Evolutionary conservation across 2,797 vertebrate genomes (phyloP).

Genomic region (Melanotaenia nigrans): DNA sequence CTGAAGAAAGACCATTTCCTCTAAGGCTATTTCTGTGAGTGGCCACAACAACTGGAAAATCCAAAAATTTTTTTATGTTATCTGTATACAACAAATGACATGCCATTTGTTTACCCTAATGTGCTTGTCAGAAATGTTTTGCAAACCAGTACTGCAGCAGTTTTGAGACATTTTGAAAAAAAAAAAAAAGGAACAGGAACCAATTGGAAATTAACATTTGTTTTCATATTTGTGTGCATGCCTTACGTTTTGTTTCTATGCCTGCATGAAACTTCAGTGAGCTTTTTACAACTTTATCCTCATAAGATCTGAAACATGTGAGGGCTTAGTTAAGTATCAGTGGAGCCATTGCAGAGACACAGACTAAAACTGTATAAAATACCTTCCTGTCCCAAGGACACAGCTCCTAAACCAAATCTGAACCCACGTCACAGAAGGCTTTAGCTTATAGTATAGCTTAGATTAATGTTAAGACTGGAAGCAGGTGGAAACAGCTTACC

Average conservation of each 20-base stretch:
- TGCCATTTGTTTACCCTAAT: conserved; percentile 24
- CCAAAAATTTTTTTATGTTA: conserved; percentile 8
- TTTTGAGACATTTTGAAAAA: not conserved
- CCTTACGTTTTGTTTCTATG: not conserved
- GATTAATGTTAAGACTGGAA: conserved; percentile 31
- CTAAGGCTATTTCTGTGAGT: conserved; percentile 16
- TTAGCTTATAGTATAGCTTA: conserved; percentile 17
- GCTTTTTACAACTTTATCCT: too few species aligned
- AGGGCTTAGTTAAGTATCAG: not conserved
- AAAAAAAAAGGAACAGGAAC: conserved; percentile 8
- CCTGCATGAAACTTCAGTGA: not conserved
- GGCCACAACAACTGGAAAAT: conserved; percentile 17
- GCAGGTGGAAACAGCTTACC: conserved; percentile 1
- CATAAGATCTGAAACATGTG: not conserved
- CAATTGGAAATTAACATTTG: not conserved
- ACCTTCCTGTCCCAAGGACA: not conserved
- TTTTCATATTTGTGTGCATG: not conserved
- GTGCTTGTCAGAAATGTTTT: conserved; percentile 4
- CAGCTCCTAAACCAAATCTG: conserved; percentile 8
- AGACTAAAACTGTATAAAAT: not conserved
- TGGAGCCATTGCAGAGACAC: not conserved
- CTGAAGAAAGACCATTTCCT: conserved; percentile 12
- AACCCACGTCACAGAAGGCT: conserved; percentile 15
- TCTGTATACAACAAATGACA: conserved; percentile 26
- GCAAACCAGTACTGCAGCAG: not conserved